These are phyloP conservation scores for Atta texana DNA, from an alignment of 1,140 invertebrate species.

Conservation along the genomic window DNA sequence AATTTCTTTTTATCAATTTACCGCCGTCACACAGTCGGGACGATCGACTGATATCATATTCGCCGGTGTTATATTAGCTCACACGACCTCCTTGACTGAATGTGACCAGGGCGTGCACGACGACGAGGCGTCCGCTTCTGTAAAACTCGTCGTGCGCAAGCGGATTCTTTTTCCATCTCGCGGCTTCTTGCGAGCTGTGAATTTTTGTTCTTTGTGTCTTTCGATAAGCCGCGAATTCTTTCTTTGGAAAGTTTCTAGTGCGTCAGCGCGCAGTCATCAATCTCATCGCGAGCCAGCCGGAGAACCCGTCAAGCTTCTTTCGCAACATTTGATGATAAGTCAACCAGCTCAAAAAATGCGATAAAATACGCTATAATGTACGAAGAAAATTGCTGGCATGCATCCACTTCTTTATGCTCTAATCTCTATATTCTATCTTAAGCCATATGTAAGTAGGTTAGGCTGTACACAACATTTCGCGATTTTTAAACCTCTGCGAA, in stretches of 20 bases:
- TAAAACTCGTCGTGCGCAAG: conserved; percentile 53
- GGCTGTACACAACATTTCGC: not conserved
- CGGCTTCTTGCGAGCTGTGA: not conserved
- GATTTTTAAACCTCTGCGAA: not conserved
- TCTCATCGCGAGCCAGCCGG: conserved; percentile 31
- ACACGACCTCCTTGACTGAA: conserved; percentile 44
- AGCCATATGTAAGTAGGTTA: not conserved
- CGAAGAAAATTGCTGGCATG: conserved; percentile 18
- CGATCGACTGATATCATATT: conserved; percentile 49
- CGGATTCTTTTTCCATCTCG: conserved; percentile 42
- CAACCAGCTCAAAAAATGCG: conserved; percentile 42
- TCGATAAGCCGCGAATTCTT: conserved; percentile 55
- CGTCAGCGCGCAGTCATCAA: conserved; percentile 50
- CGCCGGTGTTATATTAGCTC: conserved; percentile 47
- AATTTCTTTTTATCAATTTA: conserved; percentile 60
- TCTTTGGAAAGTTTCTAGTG: conserved; percentile 36
- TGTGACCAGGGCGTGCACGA: conserved; percentile 38
- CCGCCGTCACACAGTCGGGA: conserved; percentile 6
- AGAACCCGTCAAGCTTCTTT: conserved; percentile 19
- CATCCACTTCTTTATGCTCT: conserved; percentile 15
- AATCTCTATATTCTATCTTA: conserved; percentile 6
- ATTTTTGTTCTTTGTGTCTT: conserved; percentile 47
- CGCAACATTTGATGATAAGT: conserved; percentile 57
- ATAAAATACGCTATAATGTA: conserved; percentile 26
- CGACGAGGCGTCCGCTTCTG: conserved; percentile 7